These are phyloP conservation scores for Mycteria americana DNA, from an alignment of 2,797 vertebrate genomes.

Conservation along the genomic window DNA sequence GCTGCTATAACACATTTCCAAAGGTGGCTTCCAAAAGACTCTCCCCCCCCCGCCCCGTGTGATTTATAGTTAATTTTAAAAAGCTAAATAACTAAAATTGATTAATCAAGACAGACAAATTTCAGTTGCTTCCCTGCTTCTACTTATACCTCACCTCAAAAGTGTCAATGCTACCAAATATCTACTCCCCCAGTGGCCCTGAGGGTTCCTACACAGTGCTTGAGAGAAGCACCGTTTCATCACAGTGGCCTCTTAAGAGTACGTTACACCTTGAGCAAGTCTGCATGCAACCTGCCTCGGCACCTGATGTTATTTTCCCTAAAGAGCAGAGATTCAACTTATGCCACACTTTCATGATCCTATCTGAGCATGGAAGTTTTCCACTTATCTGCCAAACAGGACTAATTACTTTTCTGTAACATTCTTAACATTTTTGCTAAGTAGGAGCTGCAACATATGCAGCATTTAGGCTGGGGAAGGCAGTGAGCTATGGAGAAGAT, in stretches of 20 bases:
- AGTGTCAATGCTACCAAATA: neutral
- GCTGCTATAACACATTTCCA: neutral
- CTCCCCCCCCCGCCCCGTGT: rapidly evolving
- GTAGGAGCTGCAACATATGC: neutral
- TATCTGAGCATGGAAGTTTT: neutral
- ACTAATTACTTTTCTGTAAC: neutral
- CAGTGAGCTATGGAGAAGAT: neutral
- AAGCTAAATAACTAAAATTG: neutral
- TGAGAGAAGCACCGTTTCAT: neutral
- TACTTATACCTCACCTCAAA: neutral
- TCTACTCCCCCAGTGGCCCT: neutral
- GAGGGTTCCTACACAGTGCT: neutral
- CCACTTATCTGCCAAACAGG: neutral
- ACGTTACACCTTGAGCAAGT: neutral
- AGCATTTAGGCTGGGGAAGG: neutral
- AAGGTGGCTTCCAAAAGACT: neutral
- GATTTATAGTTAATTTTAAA: neutral
- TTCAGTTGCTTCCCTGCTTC: neutral
- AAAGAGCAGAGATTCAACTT: neutral
- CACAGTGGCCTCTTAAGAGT: neutral
- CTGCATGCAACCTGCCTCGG: neutral
- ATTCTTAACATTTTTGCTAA: neutral
- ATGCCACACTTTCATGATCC: neutral
- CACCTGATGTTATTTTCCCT: neutral
- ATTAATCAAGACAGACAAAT: neutral